Evolutionary conservation across 1,140 invertebrate species (phyloP), one percentile per base, ranked within the genome.

Genomic region (Drosophila azteca): DNA sequence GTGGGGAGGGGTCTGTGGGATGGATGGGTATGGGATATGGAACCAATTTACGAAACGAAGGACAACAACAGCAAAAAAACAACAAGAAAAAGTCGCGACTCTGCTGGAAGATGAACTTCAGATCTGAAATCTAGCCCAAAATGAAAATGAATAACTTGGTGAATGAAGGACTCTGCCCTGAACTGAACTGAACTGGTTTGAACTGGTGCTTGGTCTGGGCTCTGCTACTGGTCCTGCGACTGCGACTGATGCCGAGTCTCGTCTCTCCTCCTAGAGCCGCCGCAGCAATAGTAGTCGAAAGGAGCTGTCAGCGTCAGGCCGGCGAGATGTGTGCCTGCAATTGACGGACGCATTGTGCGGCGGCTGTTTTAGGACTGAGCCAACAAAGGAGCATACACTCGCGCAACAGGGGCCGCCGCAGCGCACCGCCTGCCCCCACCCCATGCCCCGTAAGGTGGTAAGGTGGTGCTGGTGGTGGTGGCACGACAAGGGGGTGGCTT

Each of bases 301-400:
- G 72, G 62, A 87, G 55, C 83, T 88, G 83, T 88, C 83, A 88
- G 50, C 58, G 65, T 58, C 83, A 88, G 83, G 24, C 43, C 9
- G 44, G 26, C 39, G 63, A 60, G 67, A 31, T 46, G 62, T 44
- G 45, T 24, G 67, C 61, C 83, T 88, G 83, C 83, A 88, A 89
- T 88, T 88, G 83, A 88, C 83, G 76, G 54, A 51, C 84, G 76
- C 83, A 88, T 88, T 88, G 83, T 88, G 79, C 55, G 67, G 76
- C 71, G 57, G 85, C 63, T 78, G 83, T 87, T 87, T 87, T 82
- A 88, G 82, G 78, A 76, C 75, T 84, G 41, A 75, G 76, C 71
- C 82, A 76, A 79, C 74, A 77, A 84, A 84, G 59, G 80, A 71
- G 63, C 69, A 31, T 74, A 64, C 65, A 51, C 63, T 55, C 63